Base-by-base conservation (phyloP, 2,797 vertebrate species). In the Leptoclinus maculatus region DNA sequence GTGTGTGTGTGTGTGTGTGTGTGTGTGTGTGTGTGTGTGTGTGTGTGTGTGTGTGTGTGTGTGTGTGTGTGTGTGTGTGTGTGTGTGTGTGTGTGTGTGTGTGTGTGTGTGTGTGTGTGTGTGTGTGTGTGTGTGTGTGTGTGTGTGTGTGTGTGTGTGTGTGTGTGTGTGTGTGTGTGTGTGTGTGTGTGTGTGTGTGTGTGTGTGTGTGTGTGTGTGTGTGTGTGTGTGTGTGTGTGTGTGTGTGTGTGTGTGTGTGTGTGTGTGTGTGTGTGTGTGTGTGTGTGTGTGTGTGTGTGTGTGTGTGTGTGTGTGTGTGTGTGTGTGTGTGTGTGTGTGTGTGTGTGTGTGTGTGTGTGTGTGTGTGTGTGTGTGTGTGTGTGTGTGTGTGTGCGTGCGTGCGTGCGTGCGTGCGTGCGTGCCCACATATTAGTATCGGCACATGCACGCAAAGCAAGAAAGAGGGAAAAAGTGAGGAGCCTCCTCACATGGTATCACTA, bases 401-500 rank as follows among this genome's bases (percentile, higher is more conserved):
- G n/a, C n/a, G n/a, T 56, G 53, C 82, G 57, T 66, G 27, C 4
- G 27, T 80, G 56, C 54, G 3, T 43, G 23, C 43, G 1, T 66
- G 29, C 71, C 49, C 36, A 39, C 59, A 36, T 76, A 78, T 80
- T 51, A 59, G 36, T 59, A 45, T 76, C 21, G 16, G 38, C 62
- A 65, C 65, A 70, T 68, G 66, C 72, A 79, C 14, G 34, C 62
- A 66, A 78, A 67, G 27, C 34, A 58, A 64, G 68, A 53, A 88
- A 71, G 83, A 91, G 91, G 92, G 91, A 86, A 93, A 93, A 93
- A 88, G 56, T 91, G 87, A 92, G 79, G 60, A 74, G 66, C 6
- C 60, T 45, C 17, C 73, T 86, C 72, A 91, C 82, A 92, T 94
- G 84, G 89, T 90, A 91, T 92, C 87, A 84, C 87, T 88, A 85